Percentiles rank a stretch among this genome's conserved stretches.
Evolutionary conservation across 2,113 vertebrate species (phyloP).

Genomic region (Echinops telfairi): DNA sequence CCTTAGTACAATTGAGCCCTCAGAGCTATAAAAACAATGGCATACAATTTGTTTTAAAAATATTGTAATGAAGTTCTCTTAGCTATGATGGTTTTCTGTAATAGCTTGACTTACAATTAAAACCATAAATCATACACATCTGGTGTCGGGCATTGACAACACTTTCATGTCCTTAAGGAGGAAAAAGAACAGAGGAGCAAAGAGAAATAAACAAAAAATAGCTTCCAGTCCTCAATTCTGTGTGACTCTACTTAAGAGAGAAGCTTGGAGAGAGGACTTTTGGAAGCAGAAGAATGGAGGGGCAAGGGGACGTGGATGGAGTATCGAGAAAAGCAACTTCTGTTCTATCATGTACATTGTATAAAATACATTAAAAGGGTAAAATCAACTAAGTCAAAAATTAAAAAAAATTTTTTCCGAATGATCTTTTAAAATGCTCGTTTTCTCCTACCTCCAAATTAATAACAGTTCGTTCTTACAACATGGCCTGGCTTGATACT

Average conservation of each 20-base stretch:
- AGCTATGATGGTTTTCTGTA: slow-evolving; percentile 16
- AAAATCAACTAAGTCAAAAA: neutral
- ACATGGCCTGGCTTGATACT: too few species aligned
- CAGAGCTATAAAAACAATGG: neutral
- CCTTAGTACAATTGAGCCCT: neutral
- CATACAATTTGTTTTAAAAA: slow-evolving; percentile 40
- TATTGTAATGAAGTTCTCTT: neutral
- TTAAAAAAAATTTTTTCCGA: neutral
- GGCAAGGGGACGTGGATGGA: neutral
- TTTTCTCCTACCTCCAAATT: too few species aligned
- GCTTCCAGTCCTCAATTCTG: neutral
- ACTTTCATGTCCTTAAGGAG: neutral
- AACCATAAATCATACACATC: slow-evolving; percentile 7
- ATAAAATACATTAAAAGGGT: neutral
- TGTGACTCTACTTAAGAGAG: neutral
- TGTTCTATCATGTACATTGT: neutral
- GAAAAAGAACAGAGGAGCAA: neutral
- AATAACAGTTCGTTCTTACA: too few species aligned
- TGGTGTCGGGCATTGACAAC: neutral
- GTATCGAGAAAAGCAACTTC: neutral
- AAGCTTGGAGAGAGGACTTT: neutral
- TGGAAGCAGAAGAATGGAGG: neutral
- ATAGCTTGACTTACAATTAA: slow-evolving; percentile 46
- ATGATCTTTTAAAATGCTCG: neutral
- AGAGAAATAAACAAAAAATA: neutral